Conservation (phyloP, 2,888 invertebrate species). For the Xylocampa areola region DNA sequence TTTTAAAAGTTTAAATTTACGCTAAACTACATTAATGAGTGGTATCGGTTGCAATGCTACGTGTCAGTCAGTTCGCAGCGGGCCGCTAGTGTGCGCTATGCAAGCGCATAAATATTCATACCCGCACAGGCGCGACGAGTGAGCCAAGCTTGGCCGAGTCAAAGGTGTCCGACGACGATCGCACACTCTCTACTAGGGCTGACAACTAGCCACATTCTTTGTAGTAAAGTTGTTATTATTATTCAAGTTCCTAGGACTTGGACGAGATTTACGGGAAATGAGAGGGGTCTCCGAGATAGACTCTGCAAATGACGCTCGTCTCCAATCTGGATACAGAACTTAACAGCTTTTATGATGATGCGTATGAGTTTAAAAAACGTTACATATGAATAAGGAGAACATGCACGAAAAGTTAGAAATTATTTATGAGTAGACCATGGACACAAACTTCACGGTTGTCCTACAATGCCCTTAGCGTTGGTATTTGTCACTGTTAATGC, state of each 20-base stretch:
- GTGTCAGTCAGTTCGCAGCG: slow-evolving; percentile 66
- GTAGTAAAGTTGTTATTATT: slow-evolving; percentile 2
- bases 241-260: slow-evolving; percentile 28
- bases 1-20: slow-evolving; percentile 85
- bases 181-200: slow-evolving; percentile 64
- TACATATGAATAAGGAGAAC: not conserved
- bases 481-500: slow-evolving; percentile 55
- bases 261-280: not conserved
- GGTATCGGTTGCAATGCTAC: slow-evolving; percentile 70
- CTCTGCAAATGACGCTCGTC: not conserved
- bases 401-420: not conserved
- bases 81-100: slow-evolving; percentile 66
- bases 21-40: slow-evolving; percentile 83
- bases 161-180: slow-evolving; percentile 76
- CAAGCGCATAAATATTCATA: slow-evolving; percentile 81
- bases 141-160: slow-evolving; percentile 73
- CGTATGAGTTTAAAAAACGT: too few relatives aligned
- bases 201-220: slow-evolving; percentile 48
- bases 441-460: slow-evolving; percentile 28
- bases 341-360: not conserved
- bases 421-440: slow-evolving; percentile 7
- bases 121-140: slow-evolving; percentile 71
- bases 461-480: slow-evolving; percentile 31
- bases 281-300: not conserved
- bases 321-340: too few relatives aligned